Conservation (phyloP, 2,113 vertebrate genomes). For the Cromileptes altivelis region DNA sequence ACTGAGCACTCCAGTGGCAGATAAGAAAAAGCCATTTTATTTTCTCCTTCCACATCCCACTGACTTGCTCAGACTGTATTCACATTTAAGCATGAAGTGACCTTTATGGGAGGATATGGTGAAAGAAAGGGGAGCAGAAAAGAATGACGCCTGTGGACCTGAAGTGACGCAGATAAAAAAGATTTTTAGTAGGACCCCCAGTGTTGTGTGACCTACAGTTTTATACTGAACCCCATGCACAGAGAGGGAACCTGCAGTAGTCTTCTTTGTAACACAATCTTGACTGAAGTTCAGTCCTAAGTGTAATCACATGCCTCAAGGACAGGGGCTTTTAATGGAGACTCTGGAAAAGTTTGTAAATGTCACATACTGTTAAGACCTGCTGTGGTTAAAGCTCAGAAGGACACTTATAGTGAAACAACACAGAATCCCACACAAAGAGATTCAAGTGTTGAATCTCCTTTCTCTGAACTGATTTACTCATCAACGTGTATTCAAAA, state of each 20-base stretch:
- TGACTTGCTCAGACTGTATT: conserved; percentile 36
- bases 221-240: conserved; percentile 11
- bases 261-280: conserved; percentile 32
- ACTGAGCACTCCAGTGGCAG: conserved; percentile 25
- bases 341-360: conserved; percentile 49
- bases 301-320: conserved; percentile 26
- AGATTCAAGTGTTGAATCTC: not conserved
- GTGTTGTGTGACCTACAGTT: conserved; percentile 45
- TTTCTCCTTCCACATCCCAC: conserved; percentile 39
- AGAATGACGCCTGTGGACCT: conserved; percentile 37
- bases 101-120: conserved; percentile 62
- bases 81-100: conserved; percentile 51
- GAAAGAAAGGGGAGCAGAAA: conserved; percentile 25
- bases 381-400: conserved; percentile 4
- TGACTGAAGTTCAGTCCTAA: conserved; percentile 44
- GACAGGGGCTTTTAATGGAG: conserved; percentile 13
- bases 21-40: conserved; percentile 69
- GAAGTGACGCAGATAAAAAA: conserved; percentile 44
- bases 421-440: not conserved
- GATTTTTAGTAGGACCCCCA: conserved; percentile 27
- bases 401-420: not conserved
- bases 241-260: conserved; percentile 28
- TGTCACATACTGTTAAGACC: conserved; percentile 37
- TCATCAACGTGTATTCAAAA: not conserved
- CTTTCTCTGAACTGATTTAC: not conserved